Percentiles rank a stretch among this genome's conserved stretches.
Conservation (phyloP, 2,113 vertebrate species). For the Sylvietta virens region DNA sequence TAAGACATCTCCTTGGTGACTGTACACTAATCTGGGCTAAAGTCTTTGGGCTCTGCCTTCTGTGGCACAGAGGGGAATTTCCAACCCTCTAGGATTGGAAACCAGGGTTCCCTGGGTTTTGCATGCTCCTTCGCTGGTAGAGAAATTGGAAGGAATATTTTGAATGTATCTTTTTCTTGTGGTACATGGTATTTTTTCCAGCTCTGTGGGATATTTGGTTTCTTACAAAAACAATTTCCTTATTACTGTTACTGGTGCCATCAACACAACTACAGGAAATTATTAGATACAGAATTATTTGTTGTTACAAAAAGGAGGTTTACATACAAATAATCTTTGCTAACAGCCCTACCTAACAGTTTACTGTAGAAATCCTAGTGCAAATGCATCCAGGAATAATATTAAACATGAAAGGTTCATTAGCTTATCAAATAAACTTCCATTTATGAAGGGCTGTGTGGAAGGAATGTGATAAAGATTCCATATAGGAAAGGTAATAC, state of each 20-base stretch:
- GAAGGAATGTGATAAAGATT: not conserved
- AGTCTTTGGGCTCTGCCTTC: not conserved
- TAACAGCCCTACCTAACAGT: not conserved
- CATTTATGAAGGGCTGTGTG: not conserved
- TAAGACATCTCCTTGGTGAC: not conserved
- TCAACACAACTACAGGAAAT: not conserved
- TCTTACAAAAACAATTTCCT: conserved; percentile 72
- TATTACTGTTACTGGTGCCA: not conserved
- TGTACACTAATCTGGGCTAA: not conserved
- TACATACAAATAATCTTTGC: not conserved
- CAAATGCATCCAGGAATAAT: not conserved
- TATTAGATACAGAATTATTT: not conserved
- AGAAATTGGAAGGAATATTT: not conserved
- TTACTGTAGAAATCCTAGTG: not conserved
- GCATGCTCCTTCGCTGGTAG: not conserved
- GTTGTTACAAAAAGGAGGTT: not conserved
- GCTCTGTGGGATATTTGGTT: conserved; percentile 73
- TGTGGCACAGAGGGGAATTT: not conserved
- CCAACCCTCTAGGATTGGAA: fast-evolving
- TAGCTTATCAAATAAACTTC: not conserved
- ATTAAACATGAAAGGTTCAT: not conserved
- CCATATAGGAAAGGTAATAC: not conserved
- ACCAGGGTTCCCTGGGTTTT: not conserved
- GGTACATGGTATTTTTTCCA: conserved; percentile 79
- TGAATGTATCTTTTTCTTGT: not conserved